phyloP scores from a whole-genome alignment of 2,797 vertebrate species.

The Falco biarmicus region DNA sequence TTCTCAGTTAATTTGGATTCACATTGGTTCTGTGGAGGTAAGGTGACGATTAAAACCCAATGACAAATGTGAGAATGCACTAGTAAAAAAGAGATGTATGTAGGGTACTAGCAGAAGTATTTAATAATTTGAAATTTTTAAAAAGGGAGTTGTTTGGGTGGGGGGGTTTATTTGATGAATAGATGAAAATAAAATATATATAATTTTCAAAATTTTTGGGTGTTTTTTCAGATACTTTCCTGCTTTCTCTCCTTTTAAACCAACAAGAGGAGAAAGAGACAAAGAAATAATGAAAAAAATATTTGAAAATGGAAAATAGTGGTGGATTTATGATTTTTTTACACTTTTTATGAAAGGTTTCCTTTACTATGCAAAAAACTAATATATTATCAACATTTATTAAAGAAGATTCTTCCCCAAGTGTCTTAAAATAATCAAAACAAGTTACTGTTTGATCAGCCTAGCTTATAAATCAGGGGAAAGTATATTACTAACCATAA shows the following conservation, averaged over 20 bases:
- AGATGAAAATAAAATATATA: neutral
- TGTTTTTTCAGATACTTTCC: neutral
- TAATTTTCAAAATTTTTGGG: too few species aligned
- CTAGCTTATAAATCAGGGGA: neutral
- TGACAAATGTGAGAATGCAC: neutral
- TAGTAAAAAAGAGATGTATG: neutral
- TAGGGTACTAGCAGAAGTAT: neutral
- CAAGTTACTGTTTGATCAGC: neutral
- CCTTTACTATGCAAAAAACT: accelerated
- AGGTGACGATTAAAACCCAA: neutral
- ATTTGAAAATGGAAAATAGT: neutral
- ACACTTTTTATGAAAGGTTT: neutral
- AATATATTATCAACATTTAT: neutral
- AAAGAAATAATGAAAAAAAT: neutral
- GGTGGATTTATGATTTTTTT: accelerated
- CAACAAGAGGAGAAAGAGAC: neutral
- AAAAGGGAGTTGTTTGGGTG: neutral
- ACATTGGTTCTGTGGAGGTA: neutral
- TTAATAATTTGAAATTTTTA: neutral
- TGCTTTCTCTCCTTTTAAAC: neutral
- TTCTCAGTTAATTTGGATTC: neutral
- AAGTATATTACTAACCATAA: neutral
- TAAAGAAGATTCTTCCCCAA: neutral
- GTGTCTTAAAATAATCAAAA: neutral
- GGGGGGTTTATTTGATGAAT: neutral